Evolutionary conservation across 2,888 invertebrate species (phyloP), one percentile per base, ranked within the genome.

Genomic region (Hipparchia semele): DNA sequence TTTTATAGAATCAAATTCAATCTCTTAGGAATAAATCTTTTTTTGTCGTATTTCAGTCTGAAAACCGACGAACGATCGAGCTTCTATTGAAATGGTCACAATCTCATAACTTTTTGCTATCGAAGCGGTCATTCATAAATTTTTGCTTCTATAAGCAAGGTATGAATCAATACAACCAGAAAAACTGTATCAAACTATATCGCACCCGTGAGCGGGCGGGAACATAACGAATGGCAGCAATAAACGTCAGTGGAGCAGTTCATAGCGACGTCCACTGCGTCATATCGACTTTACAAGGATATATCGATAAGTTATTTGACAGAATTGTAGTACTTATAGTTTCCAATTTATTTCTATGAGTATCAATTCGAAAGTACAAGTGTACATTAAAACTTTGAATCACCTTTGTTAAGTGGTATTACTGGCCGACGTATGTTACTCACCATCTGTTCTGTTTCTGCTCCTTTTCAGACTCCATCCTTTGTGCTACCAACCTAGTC

Each of bases 101-200:
- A 23, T 58, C 13, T 58, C 58, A 58, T 8, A 58, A 8, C 58
- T 8, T 8, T 7, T 8, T 49, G 7, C 7, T 60, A 60, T 60
- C 39, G 12, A 39, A 60, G 9, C 10, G 39, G 59, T 60, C 59
- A 6, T 33, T 5, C 45, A n/a, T 65, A 10, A 23, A 23, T 23
- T 53, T 46, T 46, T 5, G 23, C 65, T 53, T 64, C 10, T 12
- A 53, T 12, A 51, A 33, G 33, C 12, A 51, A 13, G 33, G 23
- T 12, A 10, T 23, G 6, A 33, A 51, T 53, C 6, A 13, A 23
- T 62, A 62, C 49, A 12, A 65, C 33, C 65, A 65, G 65, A 65
- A 65, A 65, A 53, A 65, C 65, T 33, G 65, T 65, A 65, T 65
- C 65, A 65, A 53, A 65, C 65, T 33, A 51, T 65, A 65, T 65